Conservation (phyloP, 1,140 invertebrate genomes). For the Eueides isabella region DNA sequence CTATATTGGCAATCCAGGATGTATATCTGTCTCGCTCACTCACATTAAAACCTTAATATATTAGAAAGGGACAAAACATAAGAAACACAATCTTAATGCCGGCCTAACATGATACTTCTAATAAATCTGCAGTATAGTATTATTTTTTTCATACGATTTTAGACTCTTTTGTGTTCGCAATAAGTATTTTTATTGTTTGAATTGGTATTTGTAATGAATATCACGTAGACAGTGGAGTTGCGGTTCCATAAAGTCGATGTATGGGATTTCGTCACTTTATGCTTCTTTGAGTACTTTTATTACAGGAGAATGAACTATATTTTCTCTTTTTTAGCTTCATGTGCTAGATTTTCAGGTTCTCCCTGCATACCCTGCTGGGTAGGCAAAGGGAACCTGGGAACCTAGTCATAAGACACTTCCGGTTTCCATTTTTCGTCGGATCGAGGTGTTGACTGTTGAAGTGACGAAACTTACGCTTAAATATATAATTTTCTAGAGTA, state of each 20-base stretch:
- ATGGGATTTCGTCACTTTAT: slow-evolving; percentile 9
- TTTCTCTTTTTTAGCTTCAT: neutral
- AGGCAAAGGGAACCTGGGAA: too few relatives aligned
- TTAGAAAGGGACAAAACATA: slow-evolving; percentile 23
- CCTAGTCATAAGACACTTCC: too few relatives aligned
- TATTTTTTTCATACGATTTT: slow-evolving; percentile 14
- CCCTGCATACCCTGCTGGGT: neutral
- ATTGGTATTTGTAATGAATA: slow-evolving; percentile 33
- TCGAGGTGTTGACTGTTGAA: too few relatives aligned
- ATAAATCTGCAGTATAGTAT: slow-evolving; percentile 46
- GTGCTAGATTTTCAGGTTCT: too few relatives aligned
- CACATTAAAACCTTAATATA: neutral
- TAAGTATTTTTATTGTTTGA: slow-evolving; percentile 18
- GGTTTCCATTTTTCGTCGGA: too few relatives aligned
- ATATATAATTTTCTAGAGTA: too few relatives aligned
- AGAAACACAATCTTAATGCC: slow-evolving; percentile 34
- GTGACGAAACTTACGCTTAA: too few relatives aligned
- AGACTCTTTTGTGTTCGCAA: neutral
- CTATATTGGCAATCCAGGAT: slow-evolving; percentile 33
- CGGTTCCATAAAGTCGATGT: slow-evolving; percentile 34
- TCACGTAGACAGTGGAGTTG: slow-evolving; percentile 33
- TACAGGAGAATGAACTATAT: neutral
- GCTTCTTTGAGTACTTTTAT: slow-evolving; percentile 7
- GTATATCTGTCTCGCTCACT: slow-evolving; percentile 24
- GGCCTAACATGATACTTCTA: slow-evolving; percentile 43